A percentile compares a stretch with the other conserved stretches of the same genome.
Conservation (phyloP, 2,888 invertebrate genomes). For the Taenaris catops region DNA sequence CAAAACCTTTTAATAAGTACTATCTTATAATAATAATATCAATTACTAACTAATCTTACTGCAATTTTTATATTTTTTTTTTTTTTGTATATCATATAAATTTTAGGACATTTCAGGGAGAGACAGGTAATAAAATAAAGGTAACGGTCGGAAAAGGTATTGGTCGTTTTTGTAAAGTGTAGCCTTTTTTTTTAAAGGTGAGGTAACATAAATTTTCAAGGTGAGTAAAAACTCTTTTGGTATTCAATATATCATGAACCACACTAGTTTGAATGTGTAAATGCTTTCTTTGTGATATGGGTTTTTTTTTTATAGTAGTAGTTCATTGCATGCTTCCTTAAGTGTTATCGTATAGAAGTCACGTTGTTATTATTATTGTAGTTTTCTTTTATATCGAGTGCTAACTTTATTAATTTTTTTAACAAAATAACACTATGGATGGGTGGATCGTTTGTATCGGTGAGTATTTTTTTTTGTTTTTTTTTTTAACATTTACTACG, state of each 20-base stretch:
- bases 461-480: no score
- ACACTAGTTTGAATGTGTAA: slow-evolving; percentile 28
- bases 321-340: slow-evolving; percentile 49
- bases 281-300: slow-evolving; percentile 59
- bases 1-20: slow-evolving; percentile 42
- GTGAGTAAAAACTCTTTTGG: slow-evolving; percentile 55
- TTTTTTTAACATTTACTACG: no score
- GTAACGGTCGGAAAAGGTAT: slow-evolving; percentile 4
- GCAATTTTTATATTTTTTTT: slow-evolving; percentile 56
- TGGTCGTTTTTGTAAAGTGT: slow-evolving; percentile 34
- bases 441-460: slow-evolving; percentile 47
- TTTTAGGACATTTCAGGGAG: slow-evolving; percentile 60
- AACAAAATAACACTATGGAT: slow-evolving; percentile 36
- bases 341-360: slow-evolving; percentile 22
- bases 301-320: slow-evolving; percentile 41
- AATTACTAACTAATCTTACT: slow-evolving; percentile 72
- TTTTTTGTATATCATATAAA: slow-evolving; percentile 53
- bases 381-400: slow-evolving; percentile 35
- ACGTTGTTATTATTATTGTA: slow-evolving; percentile 1
- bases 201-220: slow-evolving; percentile 49
- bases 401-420: slow-evolving; percentile 43
- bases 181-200: slow-evolving; percentile 67
- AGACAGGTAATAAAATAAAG: slow-evolving; percentile 58
- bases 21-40: slow-evolving; percentile 72
- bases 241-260: slow-evolving; percentile 8